Base-by-base conservation (phyloP, 1,140 invertebrate species). In the Agraylea sexmaculata region DNA sequence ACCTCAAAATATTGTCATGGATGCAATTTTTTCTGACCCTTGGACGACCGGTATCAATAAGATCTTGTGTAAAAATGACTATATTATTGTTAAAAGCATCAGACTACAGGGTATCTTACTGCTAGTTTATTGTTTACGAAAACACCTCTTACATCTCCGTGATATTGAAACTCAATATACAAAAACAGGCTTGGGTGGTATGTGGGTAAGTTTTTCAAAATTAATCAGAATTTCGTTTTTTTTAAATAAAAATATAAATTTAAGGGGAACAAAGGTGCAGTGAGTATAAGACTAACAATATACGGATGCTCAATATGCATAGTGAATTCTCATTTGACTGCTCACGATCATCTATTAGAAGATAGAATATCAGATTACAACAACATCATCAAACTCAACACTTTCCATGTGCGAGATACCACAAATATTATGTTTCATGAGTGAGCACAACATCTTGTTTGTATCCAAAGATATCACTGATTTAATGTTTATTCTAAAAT, bases 181-280 rank as follows among this genome's bases (percentile, higher is more conserved):
- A 0, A 77, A 79, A 51, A 91, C 89, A 33, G 91, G 90, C 1
- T 72, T 94, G 45, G 80, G 77, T 22, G 91, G 91, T 40, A 77
- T 89, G 57, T 93, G 87, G 88, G 74, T 76, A 49, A 69, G 67
- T 61, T 34, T 44, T 30, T 32, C 13, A 32, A 32, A 25, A 25
- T 25, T 25, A 25, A 25, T 25, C 7, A 25, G 7, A 25, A n/a
- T 25, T n/a, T 25, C 7, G 23, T 25, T 25, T 25, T 7, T 7
- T 7, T 7, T n/a, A 25, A 25, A 25, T 25, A 25, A 25, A 25
- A 25, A 25, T 25, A 7, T 25, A 25, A 7, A 7, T 25, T 25
- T n/a, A 59, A 90, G 87, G 90, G 90, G 37, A 95, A 94, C 59
- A 96, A 95, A 73, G 91, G 92, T 15, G 90, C 84, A 2, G 82